A percentile compares a stretch with the other conserved stretches of the same genome.
phyloP scores from a whole-genome alignment of 2,113 vertebrate genomes.

The Hippopotamus amphibius region DNA sequence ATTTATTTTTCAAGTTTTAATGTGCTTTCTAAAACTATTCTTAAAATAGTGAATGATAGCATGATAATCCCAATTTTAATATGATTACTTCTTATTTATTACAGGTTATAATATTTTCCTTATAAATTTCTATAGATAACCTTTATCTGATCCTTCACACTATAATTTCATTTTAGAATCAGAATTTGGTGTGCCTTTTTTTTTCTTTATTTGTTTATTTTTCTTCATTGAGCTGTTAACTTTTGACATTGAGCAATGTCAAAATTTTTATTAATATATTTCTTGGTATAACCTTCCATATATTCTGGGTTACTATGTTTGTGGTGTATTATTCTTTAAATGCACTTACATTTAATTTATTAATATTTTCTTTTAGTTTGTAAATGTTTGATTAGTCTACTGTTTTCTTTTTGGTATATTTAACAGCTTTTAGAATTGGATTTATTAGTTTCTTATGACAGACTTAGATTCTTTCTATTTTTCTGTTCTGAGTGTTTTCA shows the following conservation, averaged over 20 bases:
- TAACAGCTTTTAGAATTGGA: background rate
- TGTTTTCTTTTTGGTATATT: background rate
- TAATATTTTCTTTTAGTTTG: slow-evolving; percentile 48
- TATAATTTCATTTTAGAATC: slow-evolving; percentile 30
- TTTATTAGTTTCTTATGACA: background rate
- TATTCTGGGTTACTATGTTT: background rate
- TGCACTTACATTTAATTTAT: background rate
- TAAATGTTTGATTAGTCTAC: background rate
- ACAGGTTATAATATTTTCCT: background rate
- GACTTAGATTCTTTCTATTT: background rate
- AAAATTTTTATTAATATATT: background rate
- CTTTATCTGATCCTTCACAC: background rate
- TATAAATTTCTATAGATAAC: background rate
- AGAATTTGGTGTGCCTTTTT: background rate
- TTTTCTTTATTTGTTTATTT: background rate
- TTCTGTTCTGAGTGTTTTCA: background rate
- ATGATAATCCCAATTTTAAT: background rate
- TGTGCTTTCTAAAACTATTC: background rate
- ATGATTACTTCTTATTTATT: background rate
- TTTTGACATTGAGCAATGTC: too few species aligned
- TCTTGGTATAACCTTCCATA: background rate
- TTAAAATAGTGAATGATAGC: background rate
- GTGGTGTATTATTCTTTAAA: background rate
- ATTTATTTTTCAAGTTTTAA: slow-evolving; percentile 12
- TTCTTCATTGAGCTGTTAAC: background rate